A percentile compares a stretch with the other conserved stretches of the same genome.
These are phyloP conservation scores for Saccopteryx bilineata DNA, from an alignment of 2,113 vertebrate genomes.

Conservation along the genomic window DNA sequence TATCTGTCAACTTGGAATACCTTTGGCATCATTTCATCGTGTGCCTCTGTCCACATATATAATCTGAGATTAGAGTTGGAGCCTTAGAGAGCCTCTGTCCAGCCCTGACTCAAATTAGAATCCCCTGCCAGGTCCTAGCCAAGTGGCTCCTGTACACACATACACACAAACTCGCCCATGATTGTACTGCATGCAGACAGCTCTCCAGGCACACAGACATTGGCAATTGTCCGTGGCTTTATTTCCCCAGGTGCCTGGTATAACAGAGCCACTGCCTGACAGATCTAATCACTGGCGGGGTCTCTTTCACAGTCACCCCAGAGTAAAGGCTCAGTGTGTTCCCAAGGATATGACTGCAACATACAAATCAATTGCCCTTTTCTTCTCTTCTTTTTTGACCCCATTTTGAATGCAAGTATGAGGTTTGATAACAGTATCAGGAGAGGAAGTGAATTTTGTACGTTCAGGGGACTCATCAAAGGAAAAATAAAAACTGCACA, in stretches of 20 bases:
- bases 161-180: conserved; percentile 36
- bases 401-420: conserved; percentile 81
- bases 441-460: conserved; percentile 77
- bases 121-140: conserved; percentile 22
- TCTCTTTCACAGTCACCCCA: conserved; percentile 80
- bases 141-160: not conserved
- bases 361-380: conserved; percentile 85
- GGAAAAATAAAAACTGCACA: conserved; percentile 66
- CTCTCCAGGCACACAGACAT: conserved; percentile 68
- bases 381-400: conserved; percentile 80
- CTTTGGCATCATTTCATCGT: not conserved
- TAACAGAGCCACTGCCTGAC: conserved; percentile 79
- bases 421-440: conserved; percentile 77
- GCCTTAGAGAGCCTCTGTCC: conserved; percentile 12
- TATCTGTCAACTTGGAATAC: not conserved
- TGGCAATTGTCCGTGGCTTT: conserved; percentile 73
- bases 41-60: not conserved
- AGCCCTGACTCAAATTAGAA: conserved; percentile 55
- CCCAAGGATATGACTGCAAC: conserved; percentile 83
- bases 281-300: conserved; percentile 82
- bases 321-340: conserved; percentile 83
- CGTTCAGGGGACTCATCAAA: conserved; percentile 73
- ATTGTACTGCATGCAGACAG: conserved; percentile 56
- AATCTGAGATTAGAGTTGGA: conserved; percentile 4
- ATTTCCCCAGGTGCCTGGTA: conserved; percentile 78